Evolutionary conservation across 23 tunicate species (phyloP), one percentile per base, ranked within the genome.

Genomic region (Pegea sp.): DNA sequence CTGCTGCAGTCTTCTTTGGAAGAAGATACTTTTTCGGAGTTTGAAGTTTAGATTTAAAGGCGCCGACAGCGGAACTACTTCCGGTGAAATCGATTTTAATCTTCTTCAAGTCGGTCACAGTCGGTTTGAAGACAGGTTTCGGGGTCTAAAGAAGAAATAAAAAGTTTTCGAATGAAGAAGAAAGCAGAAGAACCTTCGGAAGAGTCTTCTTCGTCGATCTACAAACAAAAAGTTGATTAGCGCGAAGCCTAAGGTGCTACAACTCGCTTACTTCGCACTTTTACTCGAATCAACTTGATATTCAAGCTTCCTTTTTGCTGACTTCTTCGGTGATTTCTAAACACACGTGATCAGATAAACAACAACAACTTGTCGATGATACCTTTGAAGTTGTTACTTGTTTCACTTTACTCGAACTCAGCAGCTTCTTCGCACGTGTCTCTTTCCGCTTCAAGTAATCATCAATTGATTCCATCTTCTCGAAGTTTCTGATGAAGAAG

Each of bases 391-490:
- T 52, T 26, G 75, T 22, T 28, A 69, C 31, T 24, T 60, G 52
- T 33, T 51, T 52, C 53, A 69, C 69, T 33, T 69, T 63, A 13
- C 34, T 57, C n/a, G 90, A 77, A 2, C 90, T 76, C 34, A 77
- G 58, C 25, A 77, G 34, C 61, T 55, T 68, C 52, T 69, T 65
- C 19, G 68, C 68, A 51, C 90, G 29, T 57, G 63, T 67, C 29
- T 56, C 33, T 56, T 77, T 77, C 24, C 90, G 25, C 22, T 30
- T 30, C 46, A 69, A 65, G 34, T 77, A 77, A 52, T 77, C 90
- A 52, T 77, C 90, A 42, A 77, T 77, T 8, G 90, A 77, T 42
- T 77, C 90, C 66, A 77, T 44, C 34, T 69, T 77, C 13, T 58
- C 54, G 34, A 77, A 77, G 7, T 25, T 49, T 42, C 87, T 76